These are phyloP conservation scores for Centropyge bicolor DNA, from an alignment of 2,797 vertebrate species.

Conservation along the genomic window DNA sequence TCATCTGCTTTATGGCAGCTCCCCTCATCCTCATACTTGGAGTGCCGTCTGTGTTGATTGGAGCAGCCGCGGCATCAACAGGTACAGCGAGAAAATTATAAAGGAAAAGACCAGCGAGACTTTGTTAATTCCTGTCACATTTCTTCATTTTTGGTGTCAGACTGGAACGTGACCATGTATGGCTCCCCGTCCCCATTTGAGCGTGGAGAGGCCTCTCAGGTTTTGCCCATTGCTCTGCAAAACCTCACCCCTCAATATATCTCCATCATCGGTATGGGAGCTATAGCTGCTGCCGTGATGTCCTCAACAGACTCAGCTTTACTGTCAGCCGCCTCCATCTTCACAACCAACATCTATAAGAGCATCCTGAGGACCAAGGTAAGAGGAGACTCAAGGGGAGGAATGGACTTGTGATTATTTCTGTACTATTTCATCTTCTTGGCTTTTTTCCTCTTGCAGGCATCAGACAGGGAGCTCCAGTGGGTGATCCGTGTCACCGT, in stretches of 20 bases:
- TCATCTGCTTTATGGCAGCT: conserved; percentile 68
- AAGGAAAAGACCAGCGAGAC: neutral
- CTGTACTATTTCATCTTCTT: neutral
- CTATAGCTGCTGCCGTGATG: conserved; percentile 75
- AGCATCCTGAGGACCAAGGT: conserved; percentile 69
- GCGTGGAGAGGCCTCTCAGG: conserved; percentile 56
- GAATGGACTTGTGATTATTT: neutral
- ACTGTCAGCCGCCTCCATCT: conserved; percentile 72
- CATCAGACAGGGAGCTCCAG: conserved; percentile 80
- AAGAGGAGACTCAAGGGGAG: neutral
- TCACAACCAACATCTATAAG: conserved; percentile 69
- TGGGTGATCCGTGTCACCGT: conserved; percentile 82
- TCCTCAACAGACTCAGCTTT: conserved; percentile 78
- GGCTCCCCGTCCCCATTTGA: conserved; percentile 52
- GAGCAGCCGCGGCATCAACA: conserved; percentile 74
- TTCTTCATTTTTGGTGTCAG: conserved; percentile 42
- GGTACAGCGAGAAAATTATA: conserved; percentile 30
- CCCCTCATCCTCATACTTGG: conserved; percentile 61
- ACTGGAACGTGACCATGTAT: conserved; percentile 69
- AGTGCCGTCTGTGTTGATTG: conserved; percentile 69
- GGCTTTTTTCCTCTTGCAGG: conserved; percentile 65
- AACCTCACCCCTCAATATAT: conserved; percentile 63
- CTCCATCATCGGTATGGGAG: conserved; percentile 67
- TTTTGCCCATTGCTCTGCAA: conserved; percentile 62
- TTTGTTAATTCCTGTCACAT: neutral